Evolutionary conservation across 2,888 invertebrate genomes (phyloP).

Genomic region (Apoderus coryli): DNA sequence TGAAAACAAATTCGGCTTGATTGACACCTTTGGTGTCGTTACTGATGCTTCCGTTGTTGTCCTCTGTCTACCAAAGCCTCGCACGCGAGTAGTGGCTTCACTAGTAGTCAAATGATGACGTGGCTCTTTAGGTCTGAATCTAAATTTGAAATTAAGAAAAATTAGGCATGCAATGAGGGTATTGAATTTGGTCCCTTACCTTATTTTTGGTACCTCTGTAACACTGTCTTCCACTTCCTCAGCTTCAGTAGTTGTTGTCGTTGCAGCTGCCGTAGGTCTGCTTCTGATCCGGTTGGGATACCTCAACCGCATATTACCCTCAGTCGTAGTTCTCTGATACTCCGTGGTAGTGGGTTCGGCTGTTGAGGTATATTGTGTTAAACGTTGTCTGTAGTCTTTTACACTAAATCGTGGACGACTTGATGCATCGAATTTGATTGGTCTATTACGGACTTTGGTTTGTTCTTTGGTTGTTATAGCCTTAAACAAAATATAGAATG

Average conservation of each 20-base stretch:
- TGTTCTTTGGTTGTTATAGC: slow-evolving; percentile 22
- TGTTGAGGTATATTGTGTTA: slow-evolving; percentile 41
- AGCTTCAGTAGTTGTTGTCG: slow-evolving; percentile 26
- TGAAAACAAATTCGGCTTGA: slow-evolving; percentile 29
- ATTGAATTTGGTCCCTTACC: no score
- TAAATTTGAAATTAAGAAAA: no score
- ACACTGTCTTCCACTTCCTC: slow-evolving; percentile 21
- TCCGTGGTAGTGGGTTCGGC: slow-evolving; percentile 24
- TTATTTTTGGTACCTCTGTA: no score
- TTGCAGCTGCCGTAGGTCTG: slow-evolving; percentile 26
- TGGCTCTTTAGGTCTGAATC: slow-evolving; percentile 31
- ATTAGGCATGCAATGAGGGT: no score
- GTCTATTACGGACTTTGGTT: no score
- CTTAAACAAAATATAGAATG: no score
- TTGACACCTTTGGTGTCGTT: slow-evolving; percentile 25
- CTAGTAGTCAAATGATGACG: slow-evolving; percentile 19
- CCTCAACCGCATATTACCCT: slow-evolving; percentile 28
- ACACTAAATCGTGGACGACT: slow-evolving; percentile 61
- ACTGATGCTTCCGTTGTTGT: slow-evolving; percentile 24
- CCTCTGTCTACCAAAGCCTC: slow-evolving; percentile 21
- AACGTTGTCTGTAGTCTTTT: slow-evolving; percentile 56
- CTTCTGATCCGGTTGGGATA: slow-evolving; percentile 26
- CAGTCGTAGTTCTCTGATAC: slow-evolving; percentile 13
- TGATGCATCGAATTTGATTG: slow-evolving; percentile 37
- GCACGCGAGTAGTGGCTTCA: no score